phyloP scores from a whole-genome alignment of 2,888 invertebrate genomes.

The Sesia apiformis region DNA sequence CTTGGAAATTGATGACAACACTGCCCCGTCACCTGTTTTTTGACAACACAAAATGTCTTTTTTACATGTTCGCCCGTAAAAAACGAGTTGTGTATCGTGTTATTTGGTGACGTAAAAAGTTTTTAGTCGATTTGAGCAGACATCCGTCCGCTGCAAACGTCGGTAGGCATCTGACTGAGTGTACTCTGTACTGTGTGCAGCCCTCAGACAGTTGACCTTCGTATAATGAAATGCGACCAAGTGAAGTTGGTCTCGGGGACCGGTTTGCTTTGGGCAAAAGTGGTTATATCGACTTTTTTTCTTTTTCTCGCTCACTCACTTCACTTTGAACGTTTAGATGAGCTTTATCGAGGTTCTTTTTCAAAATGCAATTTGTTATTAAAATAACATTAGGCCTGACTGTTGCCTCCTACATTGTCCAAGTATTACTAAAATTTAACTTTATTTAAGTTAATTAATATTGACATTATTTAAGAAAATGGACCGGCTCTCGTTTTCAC shows the following conservation, averaged over 20 bases:
- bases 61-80: constrained; percentile 25
- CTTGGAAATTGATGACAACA: constrained; percentile 1
- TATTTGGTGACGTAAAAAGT: constrained; percentile 40
- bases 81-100: constrained; percentile 25
- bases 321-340: constrained; percentile 24
- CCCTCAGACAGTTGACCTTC: constrained; percentile 48
- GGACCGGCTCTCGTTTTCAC: no score
- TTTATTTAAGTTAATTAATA: no score
- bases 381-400: background rate
- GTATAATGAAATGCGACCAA: constrained; percentile 43
- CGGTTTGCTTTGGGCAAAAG: constrained; percentile 67
- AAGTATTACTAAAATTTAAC: no score
- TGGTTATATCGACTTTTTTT: constrained; percentile 24
- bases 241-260: constrained; percentile 53
- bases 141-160: constrained; percentile 24
- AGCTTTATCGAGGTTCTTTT: background rate
- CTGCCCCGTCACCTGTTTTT: constrained; percentile 1
- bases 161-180: constrained; percentile 35
- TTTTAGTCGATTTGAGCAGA: constrained; percentile 15
- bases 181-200: constrained; percentile 7
- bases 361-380: background rate
- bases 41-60: constrained; percentile 16
- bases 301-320: constrained; percentile 34
- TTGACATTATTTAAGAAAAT: no score
- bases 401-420: background rate